A percentile compares a stretch with the other conserved stretches of the same genome.
Evolutionary conservation across 2,888 invertebrate species (phyloP).

Genomic region (Lucinisca nassula): DNA sequence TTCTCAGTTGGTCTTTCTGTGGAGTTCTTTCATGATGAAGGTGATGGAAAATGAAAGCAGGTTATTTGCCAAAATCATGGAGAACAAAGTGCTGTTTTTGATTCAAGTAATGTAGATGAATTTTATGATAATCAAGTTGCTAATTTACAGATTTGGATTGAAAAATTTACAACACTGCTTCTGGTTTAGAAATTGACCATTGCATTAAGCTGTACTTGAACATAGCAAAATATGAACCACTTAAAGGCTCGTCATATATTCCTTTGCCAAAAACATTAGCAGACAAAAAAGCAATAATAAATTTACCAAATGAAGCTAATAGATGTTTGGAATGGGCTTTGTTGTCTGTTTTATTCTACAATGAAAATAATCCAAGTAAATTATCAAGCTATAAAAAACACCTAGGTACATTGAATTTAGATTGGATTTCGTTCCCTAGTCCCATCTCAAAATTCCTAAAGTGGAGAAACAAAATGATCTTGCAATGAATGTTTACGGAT

Average conservation of each 20-base stretch:
- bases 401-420: slow-evolving; percentile 7
- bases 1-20: slow-evolving; percentile 17
- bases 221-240: too few species aligned
- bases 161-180: slow-evolving; percentile 42
- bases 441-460: slow-evolving; percentile 40
- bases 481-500: slow-evolving; percentile 45
- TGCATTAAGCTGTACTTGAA: slow-evolving; percentile 16
- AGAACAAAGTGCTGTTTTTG: slow-evolving; percentile 23
- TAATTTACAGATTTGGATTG: slow-evolving; percentile 22
- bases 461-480: slow-evolving; percentile 35
- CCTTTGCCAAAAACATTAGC: slow-evolving; percentile 29
- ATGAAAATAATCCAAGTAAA: slow-evolving; percentile 12
- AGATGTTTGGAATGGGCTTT: slow-evolving; percentile 30
- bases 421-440: slow-evolving; percentile 27
- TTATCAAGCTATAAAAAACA: slow-evolving; percentile 26
- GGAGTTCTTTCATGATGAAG: slow-evolving; percentile 36
- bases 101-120: background rate
- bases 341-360: slow-evolving; percentile 35
- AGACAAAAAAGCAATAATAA: slow-evolving; percentile 52
- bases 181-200: slow-evolving; percentile 1
- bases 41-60: slow-evolving; percentile 2
- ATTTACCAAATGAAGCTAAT: slow-evolving; percentile 32
- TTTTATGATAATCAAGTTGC: slow-evolving; percentile 6
- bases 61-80: background rate
- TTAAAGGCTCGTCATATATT: slow-evolving; percentile 51